Evolutionary conservation across 2,113 vertebrate genomes (phyloP).

Genomic region (Dolichotis patagonum): DNA sequence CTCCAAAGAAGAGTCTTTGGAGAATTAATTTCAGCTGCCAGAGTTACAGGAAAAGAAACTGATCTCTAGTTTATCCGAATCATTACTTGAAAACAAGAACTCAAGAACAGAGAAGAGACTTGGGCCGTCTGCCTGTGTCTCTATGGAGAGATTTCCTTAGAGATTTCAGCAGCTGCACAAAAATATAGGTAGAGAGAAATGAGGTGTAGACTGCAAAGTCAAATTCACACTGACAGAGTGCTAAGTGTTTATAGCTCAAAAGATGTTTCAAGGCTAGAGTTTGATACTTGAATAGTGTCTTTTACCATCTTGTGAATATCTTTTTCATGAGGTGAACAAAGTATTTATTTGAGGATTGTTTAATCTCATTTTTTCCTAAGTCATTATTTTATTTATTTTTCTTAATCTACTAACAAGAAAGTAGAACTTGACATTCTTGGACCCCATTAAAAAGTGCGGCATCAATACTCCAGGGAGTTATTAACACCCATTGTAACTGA

Average conservation of each 20-base stretch:
- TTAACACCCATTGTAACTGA: not conserved
- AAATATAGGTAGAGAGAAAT: constrained; percentile 67
- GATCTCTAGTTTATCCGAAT: constrained; percentile 52
- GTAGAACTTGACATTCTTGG: not conserved
- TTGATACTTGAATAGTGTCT: not conserved
- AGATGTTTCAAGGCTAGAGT: constrained; percentile 11
- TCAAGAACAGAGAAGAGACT: constrained; percentile 66
- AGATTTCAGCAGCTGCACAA: constrained; percentile 66
- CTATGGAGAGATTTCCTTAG: constrained; percentile 65
- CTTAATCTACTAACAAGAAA: not conserved
- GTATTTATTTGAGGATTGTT: not conserved
- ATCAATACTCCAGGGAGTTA: not conserved
- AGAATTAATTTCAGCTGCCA: constrained; percentile 75
- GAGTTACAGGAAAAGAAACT: constrained; percentile 50
- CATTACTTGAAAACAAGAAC: constrained; percentile 68
- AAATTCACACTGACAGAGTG: constrained; percentile 40
- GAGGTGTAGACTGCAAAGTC: constrained; percentile 31
- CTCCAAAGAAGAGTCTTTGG: constrained; percentile 75
- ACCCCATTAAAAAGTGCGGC: not conserved
- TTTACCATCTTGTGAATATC: not conserved
- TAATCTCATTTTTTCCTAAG: not conserved
- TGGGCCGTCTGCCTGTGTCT: constrained; percentile 63
- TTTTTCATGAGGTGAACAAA: not conserved
- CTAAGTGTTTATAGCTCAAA: constrained; percentile 3
- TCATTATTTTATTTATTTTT: not conserved